phyloP scores from a whole-genome alignment of 2,888 invertebrate genomes.

The Xestoiulus laeticollis region DNA sequence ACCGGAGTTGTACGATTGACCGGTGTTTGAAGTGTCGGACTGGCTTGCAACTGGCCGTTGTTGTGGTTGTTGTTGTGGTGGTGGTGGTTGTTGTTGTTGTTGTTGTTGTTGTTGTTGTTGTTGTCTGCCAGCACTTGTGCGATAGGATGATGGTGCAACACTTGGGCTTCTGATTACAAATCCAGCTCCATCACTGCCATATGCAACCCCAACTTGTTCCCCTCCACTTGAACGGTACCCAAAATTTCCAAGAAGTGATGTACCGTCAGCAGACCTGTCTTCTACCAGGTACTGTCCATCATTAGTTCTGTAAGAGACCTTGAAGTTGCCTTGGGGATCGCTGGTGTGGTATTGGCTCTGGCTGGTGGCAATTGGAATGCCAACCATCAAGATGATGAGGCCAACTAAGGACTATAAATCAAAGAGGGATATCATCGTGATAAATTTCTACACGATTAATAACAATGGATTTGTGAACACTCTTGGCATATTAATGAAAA shows the following conservation, averaged over 20 bases:
- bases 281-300: slow-evolving; percentile 53
- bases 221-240: slow-evolving; percentile 52
- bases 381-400: not conserved
- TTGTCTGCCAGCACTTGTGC: not conserved
- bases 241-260: slow-evolving; percentile 52
- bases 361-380: not conserved
- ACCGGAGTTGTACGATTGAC: not conserved
- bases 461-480: not conserved
- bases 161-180: slow-evolving; percentile 52
- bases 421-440: not conserved
- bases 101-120: not conserved
- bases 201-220: slow-evolving; percentile 51
- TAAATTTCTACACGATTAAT: not conserved
- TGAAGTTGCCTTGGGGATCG: slow-evolving; percentile 47
- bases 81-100: not conserved
- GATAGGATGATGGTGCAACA: slow-evolving; percentile 19
- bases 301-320: slow-evolving; percentile 49
- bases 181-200: slow-evolving; percentile 51
- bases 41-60: not conserved
- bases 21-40: not conserved
- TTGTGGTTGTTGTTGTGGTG: not conserved
- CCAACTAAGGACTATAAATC: not conserved
- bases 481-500: not conserved
- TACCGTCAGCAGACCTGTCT: slow-evolving; percentile 51
- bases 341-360: slow-evolving; percentile 44